Conservation (phyloP, 2,797 vertebrate genomes). For the Natrix natrix region DNA sequence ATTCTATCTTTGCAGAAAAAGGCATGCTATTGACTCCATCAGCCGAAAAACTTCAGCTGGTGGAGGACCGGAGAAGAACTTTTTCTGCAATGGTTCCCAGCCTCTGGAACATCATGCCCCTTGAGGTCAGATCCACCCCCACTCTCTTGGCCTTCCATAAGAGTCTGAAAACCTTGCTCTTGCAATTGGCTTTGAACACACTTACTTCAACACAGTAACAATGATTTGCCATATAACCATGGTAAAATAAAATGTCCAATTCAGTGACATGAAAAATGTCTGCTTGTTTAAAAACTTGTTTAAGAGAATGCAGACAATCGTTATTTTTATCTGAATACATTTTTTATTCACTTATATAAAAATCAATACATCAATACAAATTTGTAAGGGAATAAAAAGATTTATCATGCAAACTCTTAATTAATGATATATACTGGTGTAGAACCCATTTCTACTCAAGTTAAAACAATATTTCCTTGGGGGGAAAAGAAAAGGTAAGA, state of each 20-base stretch:
- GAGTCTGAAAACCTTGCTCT: not conserved
- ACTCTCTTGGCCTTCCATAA: not conserved
- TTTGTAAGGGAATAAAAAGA: constrained; percentile 67
- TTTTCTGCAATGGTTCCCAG: not conserved
- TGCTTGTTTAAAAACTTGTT: constrained; percentile 59
- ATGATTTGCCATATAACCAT: constrained; percentile 67
- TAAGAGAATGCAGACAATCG: constrained; percentile 61
- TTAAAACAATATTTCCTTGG: constrained; percentile 68
- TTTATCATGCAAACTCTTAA: constrained; percentile 69
- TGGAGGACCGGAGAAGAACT: not conserved
- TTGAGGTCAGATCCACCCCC: not conserved
- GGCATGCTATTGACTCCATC: not conserved
- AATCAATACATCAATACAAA: constrained; percentile 66
- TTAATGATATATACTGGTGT: constrained; percentile 63
- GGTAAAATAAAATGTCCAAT: constrained; percentile 61
- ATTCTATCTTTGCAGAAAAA: not conserved
- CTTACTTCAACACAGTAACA: constrained; percentile 66
- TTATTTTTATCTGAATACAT: constrained; percentile 55
- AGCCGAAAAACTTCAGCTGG: not conserved
- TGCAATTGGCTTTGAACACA: constrained; percentile 59
- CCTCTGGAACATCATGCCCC: not conserved
- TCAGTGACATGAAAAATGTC: constrained; percentile 58
- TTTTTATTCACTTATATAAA: constrained; percentile 65
- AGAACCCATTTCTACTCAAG: constrained; percentile 70
- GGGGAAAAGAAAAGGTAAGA: constrained; percentile 50